Conservation (phyloP, 92 coral and sea anemone species). For the Zoanthus sociatus region DNA sequence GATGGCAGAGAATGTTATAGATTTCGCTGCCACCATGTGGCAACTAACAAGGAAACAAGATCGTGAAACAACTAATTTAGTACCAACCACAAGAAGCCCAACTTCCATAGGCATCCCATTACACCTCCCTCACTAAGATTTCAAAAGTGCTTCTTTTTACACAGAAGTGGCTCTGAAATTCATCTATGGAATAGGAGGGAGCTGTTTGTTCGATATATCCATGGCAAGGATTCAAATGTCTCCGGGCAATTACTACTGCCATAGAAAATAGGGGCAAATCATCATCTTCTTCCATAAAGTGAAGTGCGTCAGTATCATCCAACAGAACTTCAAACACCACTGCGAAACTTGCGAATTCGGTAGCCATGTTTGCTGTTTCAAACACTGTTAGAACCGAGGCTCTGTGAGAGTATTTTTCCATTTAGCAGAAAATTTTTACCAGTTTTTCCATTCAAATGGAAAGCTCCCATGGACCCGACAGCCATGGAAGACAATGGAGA, state of each 20-base stretch:
- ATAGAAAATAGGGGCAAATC: not conserved
- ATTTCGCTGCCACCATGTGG: no score
- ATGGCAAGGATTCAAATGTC: not conserved
- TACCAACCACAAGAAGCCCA: no score
- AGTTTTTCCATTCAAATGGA: slow-evolving; percentile 3
- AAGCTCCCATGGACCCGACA: not conserved
- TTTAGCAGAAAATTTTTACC: not conserved
- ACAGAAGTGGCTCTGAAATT: slow-evolving; percentile 2
- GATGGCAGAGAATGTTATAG: no score
- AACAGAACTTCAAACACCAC: slow-evolving; percentile 45
- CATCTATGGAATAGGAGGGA: slow-evolving; percentile 3
- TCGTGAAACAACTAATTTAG: no score
- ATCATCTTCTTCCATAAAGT: slow-evolving; percentile 31
- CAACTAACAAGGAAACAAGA: no score
- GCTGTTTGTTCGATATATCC: slow-evolving; percentile 2
- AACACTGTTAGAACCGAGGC: not conserved
- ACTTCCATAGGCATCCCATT: no score
- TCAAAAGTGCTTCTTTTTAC: not conserved
- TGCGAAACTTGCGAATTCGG: slow-evolving; percentile 11
- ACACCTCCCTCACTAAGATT: not conserved
- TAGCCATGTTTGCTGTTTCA: slow-evolving; percentile 36
- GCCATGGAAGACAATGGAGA: no score
- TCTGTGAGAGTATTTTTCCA: not conserved
- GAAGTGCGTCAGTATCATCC: slow-evolving; percentile 27
- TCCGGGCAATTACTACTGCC: slow-evolving; percentile 9